phyloP scores from a whole-genome alignment of 2,888 invertebrate species.

The Diadegma fenestrale region DNA sequence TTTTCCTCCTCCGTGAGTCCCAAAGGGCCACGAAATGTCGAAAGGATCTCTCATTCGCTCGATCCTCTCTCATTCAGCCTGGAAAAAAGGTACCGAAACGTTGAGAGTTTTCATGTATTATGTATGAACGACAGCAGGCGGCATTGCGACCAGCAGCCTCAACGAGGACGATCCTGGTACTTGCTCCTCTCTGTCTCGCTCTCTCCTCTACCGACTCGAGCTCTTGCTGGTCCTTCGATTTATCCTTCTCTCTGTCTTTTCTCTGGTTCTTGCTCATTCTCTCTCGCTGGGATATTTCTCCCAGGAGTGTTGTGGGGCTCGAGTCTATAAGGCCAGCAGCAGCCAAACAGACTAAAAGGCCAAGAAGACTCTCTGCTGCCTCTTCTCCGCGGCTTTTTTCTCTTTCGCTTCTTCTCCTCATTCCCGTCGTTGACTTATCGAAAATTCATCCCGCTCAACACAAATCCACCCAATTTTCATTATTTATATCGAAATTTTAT shows the following conservation, averaged over 20 bases:
- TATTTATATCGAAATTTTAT: slow-evolving; percentile 14
- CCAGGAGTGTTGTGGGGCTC: slow-evolving; percentile 26
- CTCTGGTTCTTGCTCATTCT: background rate
- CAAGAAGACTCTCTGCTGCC: slow-evolving; percentile 49
- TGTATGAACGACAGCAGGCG: slow-evolving; percentile 74
- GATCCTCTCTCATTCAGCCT: slow-evolving; percentile 25
- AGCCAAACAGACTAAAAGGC: slow-evolving; percentile 23
- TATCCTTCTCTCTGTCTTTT: slow-evolving; percentile 19
- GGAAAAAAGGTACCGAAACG: slow-evolving; percentile 75
- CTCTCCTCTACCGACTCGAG: slow-evolving; percentile 9
- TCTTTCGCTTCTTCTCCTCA: background rate
- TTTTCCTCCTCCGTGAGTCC: background rate
- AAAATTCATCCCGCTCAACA: slow-evolving; percentile 15
- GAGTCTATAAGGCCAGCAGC: slow-evolving; percentile 35
- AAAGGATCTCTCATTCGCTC: slow-evolving; percentile 30
- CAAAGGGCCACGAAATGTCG: slow-evolving; percentile 37
- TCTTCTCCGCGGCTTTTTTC: no score
- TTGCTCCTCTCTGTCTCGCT: slow-evolving; percentile 23
- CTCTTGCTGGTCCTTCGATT: slow-evolving; percentile 16
- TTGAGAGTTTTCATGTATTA: slow-evolving; percentile 81
- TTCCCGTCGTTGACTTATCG: slow-evolving; percentile 53
- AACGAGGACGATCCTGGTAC: background rate
- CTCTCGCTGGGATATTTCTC: slow-evolving; percentile 23
- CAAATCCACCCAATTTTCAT: slow-evolving; percentile 12
- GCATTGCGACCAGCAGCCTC: slow-evolving; percentile 45